These are phyloP conservation scores for Sipha maydis DNA, from an alignment of 2,888 invertebrate genomes.

Conservation along the genomic window DNA sequence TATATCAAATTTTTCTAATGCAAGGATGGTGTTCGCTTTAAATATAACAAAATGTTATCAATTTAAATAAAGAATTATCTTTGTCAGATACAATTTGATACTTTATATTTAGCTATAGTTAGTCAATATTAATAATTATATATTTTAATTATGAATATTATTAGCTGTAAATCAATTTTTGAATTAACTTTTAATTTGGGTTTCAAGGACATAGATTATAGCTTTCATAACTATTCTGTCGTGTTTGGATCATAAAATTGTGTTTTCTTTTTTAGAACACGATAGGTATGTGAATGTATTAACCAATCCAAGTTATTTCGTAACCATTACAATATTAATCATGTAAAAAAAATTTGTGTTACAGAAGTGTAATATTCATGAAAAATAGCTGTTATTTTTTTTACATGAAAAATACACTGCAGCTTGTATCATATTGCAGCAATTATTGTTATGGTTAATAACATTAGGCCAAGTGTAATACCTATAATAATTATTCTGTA, in stretches of 20 bases:
- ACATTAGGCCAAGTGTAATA: neutral
- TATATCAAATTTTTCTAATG: neutral
- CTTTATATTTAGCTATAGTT: no score
- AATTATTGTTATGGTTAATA: neutral
- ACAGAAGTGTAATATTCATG: neutral
- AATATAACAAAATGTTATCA: neutral
- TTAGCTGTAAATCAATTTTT: neutral
- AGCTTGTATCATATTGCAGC: neutral
- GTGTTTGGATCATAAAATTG: neutral
- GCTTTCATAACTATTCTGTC: neutral
- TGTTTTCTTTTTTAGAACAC: neutral
- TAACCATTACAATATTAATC: neutral
- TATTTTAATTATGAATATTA: no score
- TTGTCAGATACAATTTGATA: neutral
- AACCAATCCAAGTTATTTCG: neutral
- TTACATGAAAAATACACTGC: neutral
- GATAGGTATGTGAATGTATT: neutral
- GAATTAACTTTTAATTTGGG: neutral
- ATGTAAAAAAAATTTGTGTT: neutral
- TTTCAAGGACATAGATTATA: neutral
- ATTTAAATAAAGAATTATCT: neutral
- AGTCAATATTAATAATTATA: no score
- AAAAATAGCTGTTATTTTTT: slow-evolving; percentile 6
- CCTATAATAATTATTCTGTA: no score
- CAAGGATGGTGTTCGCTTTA: neutral